These are phyloP conservation scores for Osmerus mordax DNA, from an alignment of 2,113 vertebrate genomes.

Conservation along the genomic window DNA sequence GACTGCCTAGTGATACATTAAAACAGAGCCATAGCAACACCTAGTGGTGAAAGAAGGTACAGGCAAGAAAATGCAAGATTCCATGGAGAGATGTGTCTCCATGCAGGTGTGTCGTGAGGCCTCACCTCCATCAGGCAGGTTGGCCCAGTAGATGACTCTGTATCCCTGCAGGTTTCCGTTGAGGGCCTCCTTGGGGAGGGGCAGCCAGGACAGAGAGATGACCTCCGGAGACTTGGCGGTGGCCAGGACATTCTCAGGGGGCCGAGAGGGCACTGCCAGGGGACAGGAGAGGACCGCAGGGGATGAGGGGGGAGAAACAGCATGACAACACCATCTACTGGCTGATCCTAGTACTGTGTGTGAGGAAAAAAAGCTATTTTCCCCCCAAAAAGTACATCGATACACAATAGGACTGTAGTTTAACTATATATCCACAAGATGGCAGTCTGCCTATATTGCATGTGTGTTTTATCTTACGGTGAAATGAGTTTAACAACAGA, in stretches of 20 bases:
- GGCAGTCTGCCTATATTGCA: constrained; percentile 21
- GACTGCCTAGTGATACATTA: too few species aligned
- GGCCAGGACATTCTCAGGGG: constrained; percentile 94
- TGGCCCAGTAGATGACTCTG: constrained; percentile 97
- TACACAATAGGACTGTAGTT: constrained; percentile 1
- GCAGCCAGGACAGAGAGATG: constrained; percentile 95
- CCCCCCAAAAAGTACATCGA: too few species aligned
- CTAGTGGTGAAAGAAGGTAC: not conserved
- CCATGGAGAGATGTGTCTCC: not conserved
- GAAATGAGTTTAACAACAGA: not conserved
- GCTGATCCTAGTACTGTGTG: too few species aligned
- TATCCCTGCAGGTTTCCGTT: constrained; percentile 97
- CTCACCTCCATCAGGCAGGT: constrained; percentile 93
- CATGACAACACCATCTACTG: not conserved
- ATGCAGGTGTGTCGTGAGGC: not conserved
- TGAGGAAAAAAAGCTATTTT: too few species aligned
- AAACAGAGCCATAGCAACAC: too few species aligned
- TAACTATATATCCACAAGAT: constrained; percentile 44
- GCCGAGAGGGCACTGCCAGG: constrained; percentile 87
- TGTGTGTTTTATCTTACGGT: not conserved
- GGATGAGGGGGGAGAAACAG: not conserved
- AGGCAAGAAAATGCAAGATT: too few species aligned
- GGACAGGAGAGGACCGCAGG: not conserved
- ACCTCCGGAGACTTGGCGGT: constrained; percentile 93
- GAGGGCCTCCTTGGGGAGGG: constrained; percentile 86